Evolutionary conservation across 1,140 invertebrate species (phyloP), one percentile per base, ranked within the genome.

Genomic region (Parapsyche elsis): DNA sequence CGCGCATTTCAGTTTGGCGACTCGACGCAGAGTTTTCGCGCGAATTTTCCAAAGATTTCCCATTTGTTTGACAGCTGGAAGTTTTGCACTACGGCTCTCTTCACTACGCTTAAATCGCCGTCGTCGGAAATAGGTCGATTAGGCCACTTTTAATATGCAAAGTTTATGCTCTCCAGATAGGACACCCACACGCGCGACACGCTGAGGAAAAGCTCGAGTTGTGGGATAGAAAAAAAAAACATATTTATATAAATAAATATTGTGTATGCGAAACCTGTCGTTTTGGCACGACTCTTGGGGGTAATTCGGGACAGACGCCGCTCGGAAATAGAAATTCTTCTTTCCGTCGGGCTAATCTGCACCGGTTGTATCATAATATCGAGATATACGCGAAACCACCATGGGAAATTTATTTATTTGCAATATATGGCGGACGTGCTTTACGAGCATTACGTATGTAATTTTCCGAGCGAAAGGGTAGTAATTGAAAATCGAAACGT

Each of bases 311-410:
- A 75, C 73, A 75, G 46, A 59, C 73, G 46, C 73, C 46, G 73
- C 46, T 75, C 73, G 24, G 53, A 75, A 75, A 75, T 75, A 75
- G 73, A 75, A 75, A 75, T 73, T 73, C 71, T 73, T 73, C 71
- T 49, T 67, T 67, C 21, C 64, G 64, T 67, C 64, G 23, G 19
- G 64, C 64, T 67, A 26, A 67, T 67, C 21, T 67, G 7, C 14
- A 23, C 23, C 23, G 19, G 64, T 67, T 67, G 64, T 61, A 12
- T 67, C 21, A 14, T 26, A 23, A 67, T 67, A 67, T 26, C 21
- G 9, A 53, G 16, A 53, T 53, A 46, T 7, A 53, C 49, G 49
- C 16, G 10, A 67, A 67, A 26, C 26, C 64, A 10, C 24, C 24
- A 67, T 30, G 64, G 64, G 21, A 26, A 26, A 24, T 67, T 26